Evolutionary conservation across 2,113 vertebrate species (phyloP).

Genomic region (Paracanthobrama guichenoti): DNA sequence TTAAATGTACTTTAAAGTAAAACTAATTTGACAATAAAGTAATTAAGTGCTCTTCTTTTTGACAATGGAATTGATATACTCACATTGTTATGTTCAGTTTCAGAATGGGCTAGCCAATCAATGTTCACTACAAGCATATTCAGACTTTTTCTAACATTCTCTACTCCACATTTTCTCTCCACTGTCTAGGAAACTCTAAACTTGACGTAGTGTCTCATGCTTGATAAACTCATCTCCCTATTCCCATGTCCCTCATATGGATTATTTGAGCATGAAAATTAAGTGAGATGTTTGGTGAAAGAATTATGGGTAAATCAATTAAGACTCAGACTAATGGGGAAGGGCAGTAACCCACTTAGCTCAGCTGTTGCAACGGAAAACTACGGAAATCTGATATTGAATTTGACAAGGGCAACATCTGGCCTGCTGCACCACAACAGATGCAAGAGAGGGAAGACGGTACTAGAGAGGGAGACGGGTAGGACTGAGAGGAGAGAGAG

Average conservation of each 20-base stretch:
- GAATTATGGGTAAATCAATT: conserved; percentile 37
- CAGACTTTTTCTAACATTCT: background rate
- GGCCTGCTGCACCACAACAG: background rate
- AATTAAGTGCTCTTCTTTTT: background rate
- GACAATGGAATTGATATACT: background rate
- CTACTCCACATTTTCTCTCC: background rate
- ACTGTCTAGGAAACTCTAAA: background rate
- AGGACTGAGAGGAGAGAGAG: background rate
- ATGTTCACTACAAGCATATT: background rate
- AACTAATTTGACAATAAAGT: too few species aligned
- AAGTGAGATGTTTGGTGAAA: conserved; percentile 22
- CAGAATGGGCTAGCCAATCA: background rate
- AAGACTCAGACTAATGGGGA: conserved; percentile 28
- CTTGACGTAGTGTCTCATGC: background rate
- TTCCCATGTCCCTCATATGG: conserved; percentile 3
- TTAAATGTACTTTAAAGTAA: too few species aligned
- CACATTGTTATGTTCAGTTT: too few species aligned
- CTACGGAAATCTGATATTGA: conserved; percentile 15
- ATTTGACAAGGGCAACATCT: conserved; percentile 37
- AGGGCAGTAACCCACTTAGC: conserved; percentile 39
- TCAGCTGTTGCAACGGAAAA: conserved; percentile 18
- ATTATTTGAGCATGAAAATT: conserved; percentile 18
- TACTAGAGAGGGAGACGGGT: background rate
- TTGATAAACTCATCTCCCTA: conserved; percentile 11
- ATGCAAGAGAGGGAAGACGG: background rate